Evolutionary conservation across 2,113 vertebrate genomes (phyloP).

Genomic region (Perca schrenkii): DNA sequence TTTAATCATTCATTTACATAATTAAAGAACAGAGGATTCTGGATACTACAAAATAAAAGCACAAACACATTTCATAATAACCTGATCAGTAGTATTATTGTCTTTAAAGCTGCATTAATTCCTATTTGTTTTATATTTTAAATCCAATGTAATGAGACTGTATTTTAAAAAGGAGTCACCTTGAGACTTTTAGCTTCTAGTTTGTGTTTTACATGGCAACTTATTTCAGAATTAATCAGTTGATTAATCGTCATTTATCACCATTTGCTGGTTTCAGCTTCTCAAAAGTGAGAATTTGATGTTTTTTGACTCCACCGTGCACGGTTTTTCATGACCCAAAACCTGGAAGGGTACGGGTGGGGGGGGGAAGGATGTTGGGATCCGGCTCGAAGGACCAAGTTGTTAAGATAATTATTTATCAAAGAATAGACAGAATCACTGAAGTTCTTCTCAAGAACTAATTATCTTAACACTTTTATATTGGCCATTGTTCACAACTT

Average conservation of each 20-base stretch:
- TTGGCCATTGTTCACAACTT: no score
- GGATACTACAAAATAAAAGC: background rate
- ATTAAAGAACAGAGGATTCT: background rate
- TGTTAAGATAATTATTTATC: no score
- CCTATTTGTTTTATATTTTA: background rate
- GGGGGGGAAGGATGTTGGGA: no score
- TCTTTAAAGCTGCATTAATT: background rate
- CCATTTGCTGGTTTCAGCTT: no score
- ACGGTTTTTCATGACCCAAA: no score
- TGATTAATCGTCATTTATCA: background rate
- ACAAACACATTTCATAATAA: background rate
- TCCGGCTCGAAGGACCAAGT: no score
- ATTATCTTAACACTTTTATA: no score
- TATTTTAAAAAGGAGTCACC: background rate
- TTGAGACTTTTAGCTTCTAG: background rate
- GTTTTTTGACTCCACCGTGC: no score
- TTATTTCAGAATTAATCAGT: background rate
- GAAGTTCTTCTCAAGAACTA: no score
- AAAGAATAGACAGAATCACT: no score
- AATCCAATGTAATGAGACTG: background rate
- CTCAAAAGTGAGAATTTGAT: no score
- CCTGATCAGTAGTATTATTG: background rate
- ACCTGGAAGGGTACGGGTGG: no score
- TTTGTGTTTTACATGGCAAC: background rate
- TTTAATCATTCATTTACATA: background rate